A percentile compares a stretch with the other conserved stretches of the same genome.
Evolutionary conservation across 1,140 invertebrate species (phyloP).

Genomic region (Euura lappo): DNA sequence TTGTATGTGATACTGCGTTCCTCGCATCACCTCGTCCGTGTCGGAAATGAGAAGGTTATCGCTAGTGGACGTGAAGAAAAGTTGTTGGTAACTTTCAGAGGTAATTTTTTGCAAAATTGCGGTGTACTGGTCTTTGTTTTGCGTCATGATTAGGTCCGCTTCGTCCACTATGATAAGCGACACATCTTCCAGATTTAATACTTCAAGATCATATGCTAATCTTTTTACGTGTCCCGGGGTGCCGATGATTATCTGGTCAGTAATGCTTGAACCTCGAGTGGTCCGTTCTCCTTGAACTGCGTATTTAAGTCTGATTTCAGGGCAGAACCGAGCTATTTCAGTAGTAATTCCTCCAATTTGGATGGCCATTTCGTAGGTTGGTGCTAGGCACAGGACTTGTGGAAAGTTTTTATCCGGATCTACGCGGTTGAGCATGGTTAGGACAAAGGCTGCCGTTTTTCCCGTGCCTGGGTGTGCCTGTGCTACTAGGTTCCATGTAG

Average conservation of each 20-base stretch:
- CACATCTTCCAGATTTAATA: constrained; percentile 89
- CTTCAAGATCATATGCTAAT: constrained; percentile 85
- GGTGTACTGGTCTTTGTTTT: too few relatives aligned
- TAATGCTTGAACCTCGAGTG: constrained; percentile 71
- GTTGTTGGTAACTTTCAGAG: too few relatives aligned
- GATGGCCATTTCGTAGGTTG: constrained; percentile 96
- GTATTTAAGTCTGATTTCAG: constrained; percentile 87
- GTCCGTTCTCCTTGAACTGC: constrained; percentile 93
- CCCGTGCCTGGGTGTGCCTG: constrained; percentile 99
- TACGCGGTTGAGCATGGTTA: constrained; percentile 96
- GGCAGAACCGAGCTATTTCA: constrained; percentile 92
- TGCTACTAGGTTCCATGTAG: constrained; percentile 97
- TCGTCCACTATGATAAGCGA: constrained; percentile 96
- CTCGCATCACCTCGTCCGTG: too few relatives aligned
- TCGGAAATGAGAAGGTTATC: too few relatives aligned
- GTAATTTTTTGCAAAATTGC: too few relatives aligned
- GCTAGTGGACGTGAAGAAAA: too few relatives aligned
- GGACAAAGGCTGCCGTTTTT: constrained; percentile 97
- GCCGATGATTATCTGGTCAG: constrained; percentile 95
- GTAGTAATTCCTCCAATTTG: constrained; percentile 96
- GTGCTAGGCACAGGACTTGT: constrained; percentile 94
- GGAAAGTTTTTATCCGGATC: constrained; percentile 80
- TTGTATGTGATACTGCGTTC: too few relatives aligned
- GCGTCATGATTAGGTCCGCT: constrained; percentile 99
- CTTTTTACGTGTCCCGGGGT: constrained; percentile 93